Conservation (phyloP, 2,888 invertebrate genomes). For the Melanotus villosus region DNA sequence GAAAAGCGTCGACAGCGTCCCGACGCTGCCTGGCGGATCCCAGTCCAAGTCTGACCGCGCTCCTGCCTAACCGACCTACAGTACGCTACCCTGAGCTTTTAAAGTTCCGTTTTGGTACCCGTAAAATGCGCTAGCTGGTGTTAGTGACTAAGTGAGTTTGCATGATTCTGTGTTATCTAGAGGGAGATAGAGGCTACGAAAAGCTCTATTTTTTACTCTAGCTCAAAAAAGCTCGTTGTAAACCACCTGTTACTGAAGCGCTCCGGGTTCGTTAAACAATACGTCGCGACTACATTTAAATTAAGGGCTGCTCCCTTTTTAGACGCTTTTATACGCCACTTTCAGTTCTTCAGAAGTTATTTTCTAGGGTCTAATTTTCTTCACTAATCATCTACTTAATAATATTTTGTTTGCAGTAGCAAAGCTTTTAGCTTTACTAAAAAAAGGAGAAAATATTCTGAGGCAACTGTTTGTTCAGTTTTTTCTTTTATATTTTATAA, state of each 20-base stretch:
- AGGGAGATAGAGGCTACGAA: constrained; percentile 38
- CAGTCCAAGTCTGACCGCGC: constrained; percentile 61
- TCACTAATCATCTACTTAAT: too few relatives aligned
- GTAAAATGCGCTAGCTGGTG: constrained; percentile 59
- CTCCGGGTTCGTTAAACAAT: constrained; percentile 48
- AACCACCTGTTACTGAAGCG: constrained; percentile 53
- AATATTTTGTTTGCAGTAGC: too few relatives aligned
- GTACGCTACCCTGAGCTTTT: constrained; percentile 54
- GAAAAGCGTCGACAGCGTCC: constrained; percentile 51
- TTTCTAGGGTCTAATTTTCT: too few relatives aligned
- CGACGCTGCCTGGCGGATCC: constrained; percentile 63
- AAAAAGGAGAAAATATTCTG: too few relatives aligned
- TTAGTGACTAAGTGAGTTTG: constrained; percentile 52
- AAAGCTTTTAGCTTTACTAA: too few relatives aligned
- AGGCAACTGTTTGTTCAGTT: too few relatives aligned
- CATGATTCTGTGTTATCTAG: constrained; percentile 45
- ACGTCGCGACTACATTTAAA: constrained; percentile 20
- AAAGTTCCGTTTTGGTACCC: constrained; percentile 51
- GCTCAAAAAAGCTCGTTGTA: constrained; percentile 30
- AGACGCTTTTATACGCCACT: background rate
- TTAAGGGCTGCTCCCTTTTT: constrained; percentile 5
- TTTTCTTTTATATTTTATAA: too few relatives aligned
- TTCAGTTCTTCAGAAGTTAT: too few relatives aligned
- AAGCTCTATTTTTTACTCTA: constrained; percentile 38
- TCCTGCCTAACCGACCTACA: constrained; percentile 57